Base-by-base conservation (phyloP, 2,888 invertebrate species). In the Urechis unicinctus region DNA sequence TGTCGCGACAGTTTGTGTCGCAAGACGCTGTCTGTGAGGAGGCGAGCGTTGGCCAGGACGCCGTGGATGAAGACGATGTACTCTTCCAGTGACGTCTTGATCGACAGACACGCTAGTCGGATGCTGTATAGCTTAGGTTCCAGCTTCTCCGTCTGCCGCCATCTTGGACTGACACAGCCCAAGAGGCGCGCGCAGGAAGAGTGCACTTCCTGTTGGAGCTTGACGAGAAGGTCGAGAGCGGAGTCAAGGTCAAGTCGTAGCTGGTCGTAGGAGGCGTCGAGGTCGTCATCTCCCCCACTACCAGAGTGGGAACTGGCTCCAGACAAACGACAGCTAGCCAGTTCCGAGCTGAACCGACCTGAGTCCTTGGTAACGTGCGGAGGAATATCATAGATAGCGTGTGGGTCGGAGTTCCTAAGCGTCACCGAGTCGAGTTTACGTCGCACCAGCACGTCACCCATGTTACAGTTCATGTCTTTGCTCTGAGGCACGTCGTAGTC, bases 41-140 rank as follows among this genome's bases (percentile, higher is more conserved):
- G 9, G 9, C 17, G 36, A 5, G 91, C 90, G 77, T 92, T 92
- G 41, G 90, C 91, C 57, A 92, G 80, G 28, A 91, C 86, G 36
- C 92, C 91, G 77, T 90, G 89, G 0, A 89, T 87, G 75, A 94
- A 94, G 65, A 91, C 89, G 0, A 90, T 85, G 57, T 93, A 84
- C 80, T 93, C 91, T 74, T 89, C 88, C 31, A 93, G 79, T 1
- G 89, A 87, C 2, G 89, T 87, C 63, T 88, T 83, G 48, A 94
- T 81, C 52, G 88, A 82, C 4, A 86, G 84, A 46, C 88, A 88
- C 4, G 89, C 86, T 63, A 89, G 82, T 78, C 89, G 88, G 21
- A 94, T 85, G 73, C 93, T 91, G 80, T 89, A 85, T 45, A 91
- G 79, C 56, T 86, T 85, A 21, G 85, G 83, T 64, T 90, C 88